Conservation (phyloP, 2,113 vertebrate genomes). For the Sphyrna mokarran region DNA sequence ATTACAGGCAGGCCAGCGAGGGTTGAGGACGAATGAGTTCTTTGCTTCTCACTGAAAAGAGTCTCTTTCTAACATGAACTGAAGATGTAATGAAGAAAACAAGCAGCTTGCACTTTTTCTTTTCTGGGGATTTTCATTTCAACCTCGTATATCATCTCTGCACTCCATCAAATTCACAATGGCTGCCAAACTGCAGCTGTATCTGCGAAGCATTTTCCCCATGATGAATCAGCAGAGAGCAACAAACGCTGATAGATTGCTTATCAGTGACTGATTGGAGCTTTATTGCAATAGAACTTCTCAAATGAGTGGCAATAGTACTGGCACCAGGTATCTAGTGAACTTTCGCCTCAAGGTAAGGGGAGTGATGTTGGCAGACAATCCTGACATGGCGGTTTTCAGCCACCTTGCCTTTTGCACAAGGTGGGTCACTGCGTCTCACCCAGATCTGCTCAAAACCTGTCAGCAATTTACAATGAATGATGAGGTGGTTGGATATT, state of each 20-base stretch:
- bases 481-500: background rate
- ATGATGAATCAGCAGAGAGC: constrained; percentile 14
- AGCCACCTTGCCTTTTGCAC: background rate
- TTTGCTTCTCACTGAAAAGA: background rate
- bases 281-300: constrained; percentile 8
- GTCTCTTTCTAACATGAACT: background rate
- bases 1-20: background rate
- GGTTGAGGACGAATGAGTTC: background rate
- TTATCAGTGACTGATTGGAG: background rate
- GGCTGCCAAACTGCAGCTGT: background rate
- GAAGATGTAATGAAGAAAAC: constrained; percentile 25
- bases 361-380: background rate
- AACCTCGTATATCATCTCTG: background rate
- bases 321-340: background rate
- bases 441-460: background rate
- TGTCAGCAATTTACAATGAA: background rate
- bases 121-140: background rate
- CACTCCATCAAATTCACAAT: background rate
- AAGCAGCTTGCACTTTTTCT: constrained; percentile 10
- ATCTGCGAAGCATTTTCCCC: background rate
- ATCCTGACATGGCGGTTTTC: background rate
- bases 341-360: background rate
- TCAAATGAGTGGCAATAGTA: background rate
- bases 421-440: background rate
- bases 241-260: background rate